phyloP scores from a whole-genome alignment of 2,888 invertebrate species.

The Andrena trimmerana region DNA sequence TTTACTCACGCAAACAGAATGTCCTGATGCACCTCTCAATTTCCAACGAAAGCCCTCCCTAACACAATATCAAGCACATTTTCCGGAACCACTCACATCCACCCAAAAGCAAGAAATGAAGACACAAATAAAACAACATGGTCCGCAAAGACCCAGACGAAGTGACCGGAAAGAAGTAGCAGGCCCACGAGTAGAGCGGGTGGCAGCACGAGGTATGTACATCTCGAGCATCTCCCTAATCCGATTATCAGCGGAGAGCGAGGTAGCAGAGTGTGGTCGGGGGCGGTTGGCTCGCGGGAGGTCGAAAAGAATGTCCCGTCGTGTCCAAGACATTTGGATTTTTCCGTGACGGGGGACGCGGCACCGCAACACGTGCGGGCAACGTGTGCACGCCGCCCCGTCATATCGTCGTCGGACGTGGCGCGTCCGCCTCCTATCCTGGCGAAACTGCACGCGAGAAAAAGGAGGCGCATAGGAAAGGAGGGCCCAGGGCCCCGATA shows the following conservation, averaged over 20 bases:
- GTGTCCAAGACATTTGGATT: conserved; percentile 56
- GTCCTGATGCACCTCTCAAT: too few relatives aligned
- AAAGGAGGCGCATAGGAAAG: conserved; percentile 1
- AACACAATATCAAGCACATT: too few relatives aligned
- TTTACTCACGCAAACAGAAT: too few relatives aligned
- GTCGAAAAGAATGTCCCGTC: conserved; percentile 47
- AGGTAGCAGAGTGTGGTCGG: background rate
- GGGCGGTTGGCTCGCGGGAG: conserved; percentile 30
- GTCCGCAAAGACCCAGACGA: background rate
- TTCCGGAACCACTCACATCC: too few relatives aligned
- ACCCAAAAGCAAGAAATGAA: too few relatives aligned
- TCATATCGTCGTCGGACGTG: conserved; percentile 30
- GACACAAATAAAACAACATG: background rate
- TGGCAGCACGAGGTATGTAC: background rate
- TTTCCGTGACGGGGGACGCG: conserved; percentile 25
- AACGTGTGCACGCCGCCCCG: conserved; percentile 16
- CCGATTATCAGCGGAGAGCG: conserved; percentile 40
- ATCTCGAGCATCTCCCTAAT: conserved; percentile 42
- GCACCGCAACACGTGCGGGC: conserved; percentile 33
- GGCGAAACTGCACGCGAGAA: background rate
- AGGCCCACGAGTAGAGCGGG: background rate
- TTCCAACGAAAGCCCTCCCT: too few relatives aligned
- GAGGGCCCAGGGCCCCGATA: conserved; percentile 8
- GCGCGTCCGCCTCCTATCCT: conserved; percentile 1
- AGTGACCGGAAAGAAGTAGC: background rate